Conservation (phyloP, 2,797 vertebrate species). For the Fistularia tabacaria region DNA sequence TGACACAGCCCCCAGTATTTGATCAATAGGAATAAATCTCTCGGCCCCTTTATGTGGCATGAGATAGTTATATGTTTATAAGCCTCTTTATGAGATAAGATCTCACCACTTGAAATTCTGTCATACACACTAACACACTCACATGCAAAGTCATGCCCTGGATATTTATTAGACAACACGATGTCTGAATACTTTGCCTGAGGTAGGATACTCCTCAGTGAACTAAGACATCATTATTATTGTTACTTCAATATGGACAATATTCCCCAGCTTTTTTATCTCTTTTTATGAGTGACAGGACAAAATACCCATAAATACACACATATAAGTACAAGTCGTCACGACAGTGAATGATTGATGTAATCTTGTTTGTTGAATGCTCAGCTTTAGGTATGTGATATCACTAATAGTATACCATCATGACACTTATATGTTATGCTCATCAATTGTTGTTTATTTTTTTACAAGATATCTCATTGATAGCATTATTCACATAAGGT, state of each 20-base stretch:
- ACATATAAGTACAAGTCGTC: too few relatives aligned
- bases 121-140: slow-evolving; percentile 59
- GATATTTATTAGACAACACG: slow-evolving; percentile 42
- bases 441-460: too few relatives aligned
- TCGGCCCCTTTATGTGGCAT: slow-evolving; percentile 72
- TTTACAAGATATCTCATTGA: too few relatives aligned
- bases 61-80: slow-evolving; percentile 78
- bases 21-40: slow-evolving; percentile 81
- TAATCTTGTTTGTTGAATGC: too few relatives aligned
- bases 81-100: slow-evolving; percentile 78
- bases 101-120: slow-evolving; percentile 72
- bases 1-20: slow-evolving; percentile 66
- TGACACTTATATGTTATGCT: too few relatives aligned
- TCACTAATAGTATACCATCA: too few relatives aligned
- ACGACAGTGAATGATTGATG: too few relatives aligned
- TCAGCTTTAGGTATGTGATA: too few relatives aligned
- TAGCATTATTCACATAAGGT: too few relatives aligned
- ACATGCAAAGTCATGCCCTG: slow-evolving; percentile 15
- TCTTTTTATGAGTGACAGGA: too few relatives aligned
- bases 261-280: too few relatives aligned
- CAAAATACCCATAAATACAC: too few relatives aligned
- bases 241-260: slow-evolving; percentile 30
- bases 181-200: slow-evolving; percentile 17
- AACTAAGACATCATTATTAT: slow-evolving; percentile 17
- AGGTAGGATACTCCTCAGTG: slow-evolving; percentile 36